Conservation (phyloP, 2,797 vertebrate species). For the Anguilla obscura region DNA sequence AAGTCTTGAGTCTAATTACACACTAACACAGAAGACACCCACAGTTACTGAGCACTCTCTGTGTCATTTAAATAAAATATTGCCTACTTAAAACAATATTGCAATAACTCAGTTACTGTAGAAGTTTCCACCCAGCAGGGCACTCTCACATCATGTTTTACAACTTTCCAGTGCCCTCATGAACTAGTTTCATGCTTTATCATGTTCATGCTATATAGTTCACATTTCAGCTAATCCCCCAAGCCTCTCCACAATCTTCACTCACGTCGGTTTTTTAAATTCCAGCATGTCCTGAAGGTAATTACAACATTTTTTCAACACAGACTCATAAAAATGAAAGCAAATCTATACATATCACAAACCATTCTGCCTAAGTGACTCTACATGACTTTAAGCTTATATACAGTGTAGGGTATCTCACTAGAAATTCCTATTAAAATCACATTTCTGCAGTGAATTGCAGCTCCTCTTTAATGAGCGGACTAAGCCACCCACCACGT, state of each 20-base stretch:
- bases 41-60: no score
- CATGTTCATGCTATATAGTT: no score
- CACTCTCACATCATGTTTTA: no score
- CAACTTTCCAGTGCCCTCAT: no score
- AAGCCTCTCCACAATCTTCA: neutral
- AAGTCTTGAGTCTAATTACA: no score
- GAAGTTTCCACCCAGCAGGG: no score
- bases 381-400: neutral
- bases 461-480: constrained; percentile 21
- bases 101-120: no score
- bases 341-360: neutral
- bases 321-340: neutral
- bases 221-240: neutral
- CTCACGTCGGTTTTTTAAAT: neutral
- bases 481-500: constrained; percentile 21
- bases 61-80: no score
- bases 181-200: no score
- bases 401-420: constrained; percentile 9
- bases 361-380: neutral
- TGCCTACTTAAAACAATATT: no score
- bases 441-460: constrained; percentile 28
- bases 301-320: neutral
- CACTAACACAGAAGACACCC: no score
- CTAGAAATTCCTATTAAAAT: constrained; percentile 20
- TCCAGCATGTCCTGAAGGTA: neutral